Evolutionary conservation across 1,140 invertebrate species (phyloP), one percentile per base, ranked within the genome.

Genomic region (Eubasilissa regina): DNA sequence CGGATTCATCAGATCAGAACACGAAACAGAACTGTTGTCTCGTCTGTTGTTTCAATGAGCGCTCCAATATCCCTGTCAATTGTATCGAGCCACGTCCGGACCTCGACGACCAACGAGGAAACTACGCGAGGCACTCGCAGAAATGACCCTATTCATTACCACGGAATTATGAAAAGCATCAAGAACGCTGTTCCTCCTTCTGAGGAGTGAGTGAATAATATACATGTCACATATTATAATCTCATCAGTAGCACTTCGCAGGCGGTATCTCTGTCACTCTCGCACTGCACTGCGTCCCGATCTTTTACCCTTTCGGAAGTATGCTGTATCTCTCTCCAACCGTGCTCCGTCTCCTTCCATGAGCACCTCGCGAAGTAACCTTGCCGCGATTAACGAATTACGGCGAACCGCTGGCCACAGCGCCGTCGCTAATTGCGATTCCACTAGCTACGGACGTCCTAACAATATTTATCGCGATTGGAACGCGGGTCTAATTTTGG

Each of bases 381-480:
- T 74, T 74, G 70, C 70, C 70, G 53, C 51, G 51, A 74, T 74
- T 74, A 74, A 43, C 53, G 70, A 56, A 74, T 55, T 74, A 74
- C 70, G 19, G 70, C 70, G 13, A 11, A 21, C 48, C 10, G 66
- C 47, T 25, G 45, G 66, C 35, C 4, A 4, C 43, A 35, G 19
- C 17, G 66, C 19, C 66, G 66, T 48, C 45, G 66, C 66, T 70
- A 70, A 70, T 70, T 70, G 66, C 17, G 66, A 48, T 70, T 51
- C 47, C 13, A 6, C 66, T 48, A 45, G 45, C 66, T 48, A 12
- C 66, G 66, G 15, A 19, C 66, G 66, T 53, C 66, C 66, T 51
- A 70, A 70, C 66, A 35, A 35, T 35, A 70, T 70, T 25, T 70
- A 45, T 70, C 66, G 44, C 48, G 48, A 70, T 70, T 70, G 66